Conservation (phyloP, 2,797 vertebrate genomes). For the Leptatherina wallacei region DNA sequence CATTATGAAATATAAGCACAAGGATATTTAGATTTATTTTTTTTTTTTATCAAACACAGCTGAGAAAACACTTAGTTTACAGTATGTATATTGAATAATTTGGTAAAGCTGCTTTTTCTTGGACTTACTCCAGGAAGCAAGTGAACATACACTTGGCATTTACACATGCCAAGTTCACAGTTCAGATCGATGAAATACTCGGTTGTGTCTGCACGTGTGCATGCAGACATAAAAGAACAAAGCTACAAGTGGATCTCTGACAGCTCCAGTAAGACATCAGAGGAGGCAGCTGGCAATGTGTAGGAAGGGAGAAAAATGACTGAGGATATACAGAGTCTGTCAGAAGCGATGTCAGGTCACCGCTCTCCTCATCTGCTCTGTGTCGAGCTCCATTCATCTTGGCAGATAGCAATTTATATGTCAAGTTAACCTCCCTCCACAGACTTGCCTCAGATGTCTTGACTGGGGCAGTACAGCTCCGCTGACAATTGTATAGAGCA, state of each 20-base stretch:
- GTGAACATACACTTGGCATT: neutral
- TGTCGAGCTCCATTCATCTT: constrained; percentile 71
- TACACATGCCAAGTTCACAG: constrained; percentile 1
- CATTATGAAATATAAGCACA: neutral
- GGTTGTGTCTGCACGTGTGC: neutral
- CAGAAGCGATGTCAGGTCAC: constrained; percentile 74
- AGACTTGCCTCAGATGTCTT: constrained; percentile 61
- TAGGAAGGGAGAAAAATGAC: constrained; percentile 49
- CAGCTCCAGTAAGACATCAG: constrained; percentile 59
- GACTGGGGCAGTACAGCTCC: constrained; percentile 60
- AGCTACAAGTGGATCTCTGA: constrained; percentile 27
- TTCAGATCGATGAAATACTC: neutral
- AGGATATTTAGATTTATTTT: neutral
- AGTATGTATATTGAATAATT: neutral
- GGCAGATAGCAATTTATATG: constrained; percentile 78
- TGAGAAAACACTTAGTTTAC: neutral
- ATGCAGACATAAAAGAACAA: neutral
- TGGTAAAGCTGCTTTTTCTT: neutral
- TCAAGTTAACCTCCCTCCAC: constrained; percentile 76
- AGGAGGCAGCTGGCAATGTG: constrained; percentile 53
- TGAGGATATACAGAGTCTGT: constrained; percentile 60
- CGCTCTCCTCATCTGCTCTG: constrained; percentile 71
- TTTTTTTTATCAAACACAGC: neutral
- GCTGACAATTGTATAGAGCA: constrained; percentile 66
- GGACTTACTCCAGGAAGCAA: neutral